Conservation (phyloP, 1,140 invertebrate genomes). For the Ceratina australensis region DNA sequence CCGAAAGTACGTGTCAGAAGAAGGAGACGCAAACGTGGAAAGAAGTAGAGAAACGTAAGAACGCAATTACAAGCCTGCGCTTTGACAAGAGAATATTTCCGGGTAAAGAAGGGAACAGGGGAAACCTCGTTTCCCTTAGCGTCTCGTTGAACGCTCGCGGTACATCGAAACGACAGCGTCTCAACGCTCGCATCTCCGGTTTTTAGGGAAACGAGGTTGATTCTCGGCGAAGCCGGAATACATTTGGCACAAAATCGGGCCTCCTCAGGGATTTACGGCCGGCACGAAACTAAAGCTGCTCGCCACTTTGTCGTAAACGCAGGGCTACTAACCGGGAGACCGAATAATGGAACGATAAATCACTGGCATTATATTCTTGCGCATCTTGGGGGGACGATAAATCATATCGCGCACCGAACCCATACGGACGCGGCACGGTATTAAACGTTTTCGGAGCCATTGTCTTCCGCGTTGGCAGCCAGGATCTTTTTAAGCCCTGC, state of each 20-base stretch:
- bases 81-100: not conserved
- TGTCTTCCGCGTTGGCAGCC: conserved; percentile 36
- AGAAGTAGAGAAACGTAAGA: conserved; percentile 32
- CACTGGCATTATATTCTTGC: conserved; percentile 58
- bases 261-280: conserved; percentile 51
- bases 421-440: conserved; percentile 47
- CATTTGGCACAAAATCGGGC: conserved; percentile 22
- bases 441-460: conserved; percentile 56
- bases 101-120: not conserved
- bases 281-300: conserved; percentile 33
- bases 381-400: conserved; percentile 58
- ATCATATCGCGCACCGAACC: conserved; percentile 49
- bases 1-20: conserved; percentile 26
- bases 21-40: conserved; percentile 16
- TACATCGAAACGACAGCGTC: not conserved
- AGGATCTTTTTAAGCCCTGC: conserved; percentile 44
- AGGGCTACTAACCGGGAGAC: conserved; percentile 16
- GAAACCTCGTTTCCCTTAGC: not conserved
- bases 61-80: not conserved
- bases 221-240: conserved; percentile 10
- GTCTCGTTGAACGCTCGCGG: too few relatives aligned
- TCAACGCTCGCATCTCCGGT: not conserved
- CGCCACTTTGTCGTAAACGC: conserved; percentile 49
- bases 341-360: conserved; percentile 62
- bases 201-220: not conserved